Evolutionary conservation across 2,797 vertebrate species (phyloP), one percentile per base, ranked within the genome.

Genomic region (Sebastes hubbsi): DNA sequence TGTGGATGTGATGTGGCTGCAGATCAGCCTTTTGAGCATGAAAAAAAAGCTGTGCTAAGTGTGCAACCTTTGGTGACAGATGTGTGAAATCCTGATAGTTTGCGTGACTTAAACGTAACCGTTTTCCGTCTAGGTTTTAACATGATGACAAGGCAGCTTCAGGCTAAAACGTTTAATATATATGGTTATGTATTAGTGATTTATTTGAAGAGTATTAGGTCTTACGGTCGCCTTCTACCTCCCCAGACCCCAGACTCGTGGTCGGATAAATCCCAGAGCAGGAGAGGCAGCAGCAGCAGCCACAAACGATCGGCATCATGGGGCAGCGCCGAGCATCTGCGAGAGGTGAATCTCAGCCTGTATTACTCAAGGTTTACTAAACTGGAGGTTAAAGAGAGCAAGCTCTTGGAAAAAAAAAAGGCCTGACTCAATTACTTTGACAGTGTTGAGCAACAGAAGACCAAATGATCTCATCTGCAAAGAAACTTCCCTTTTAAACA

Each of bases 251-350:
- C 97, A 24, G 94, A 94, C 69, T 95, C 95, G 4, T 98, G 97
- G 97, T 94, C 90, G 4, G 95, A 97, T 8, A 90, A 88, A 8
- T 93, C 91, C 38, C 90, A 80, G 11, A 94, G 92, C 75, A 85
- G 64, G 73, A 90, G 88, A 82, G 73, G 80, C 10, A 91, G 90
- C 88, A 91, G 90, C 88, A 82, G 93, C 56, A 87, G 84, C 42
- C 97, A 97, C 92, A 97, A 95, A 52, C 97, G 97, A 27, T 97
- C 97, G 0, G 97, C 97, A 2, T 98, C 97, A 6, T 98, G 97
- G 97, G 95, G 96, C 78, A 97, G 96, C 60, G 81, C 92, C 20
- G 97, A 96, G 84, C 95, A 97, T 90, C 95, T 96, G 67, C 94
- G 91, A 92, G 97, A 97, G 96, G 97, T 97, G 90, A 85, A 81